Percentiles rank a stretch among this genome's conserved stretches.
These are phyloP conservation scores for Holocentrus rufus DNA, from an alignment of 2,797 vertebrate species.

Conservation along the genomic window DNA sequence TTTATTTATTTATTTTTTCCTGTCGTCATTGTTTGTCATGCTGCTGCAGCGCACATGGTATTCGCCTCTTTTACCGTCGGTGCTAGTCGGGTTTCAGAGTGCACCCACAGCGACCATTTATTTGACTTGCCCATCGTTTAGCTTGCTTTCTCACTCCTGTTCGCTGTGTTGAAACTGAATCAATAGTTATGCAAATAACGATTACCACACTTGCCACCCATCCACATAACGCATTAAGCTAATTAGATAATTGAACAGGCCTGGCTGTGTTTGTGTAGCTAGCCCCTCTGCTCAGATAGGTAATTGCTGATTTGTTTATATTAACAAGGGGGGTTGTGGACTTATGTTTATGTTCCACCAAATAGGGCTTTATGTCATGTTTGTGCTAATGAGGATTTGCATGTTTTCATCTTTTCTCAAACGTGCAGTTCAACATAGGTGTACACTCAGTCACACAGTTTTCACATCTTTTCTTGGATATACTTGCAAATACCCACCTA, in stretches of 20 bases:
- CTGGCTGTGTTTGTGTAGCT: slow-evolving; percentile 10
- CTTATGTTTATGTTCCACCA: neutral
- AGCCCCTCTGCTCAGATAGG: neutral
- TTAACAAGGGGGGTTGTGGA: neutral
- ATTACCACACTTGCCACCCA: neutral
- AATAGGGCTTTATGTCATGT: neutral
- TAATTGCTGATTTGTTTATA: neutral
- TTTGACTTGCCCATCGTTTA: slow-evolving; percentile 23
- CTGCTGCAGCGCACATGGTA: too few relatives aligned
- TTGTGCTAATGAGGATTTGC: neutral
- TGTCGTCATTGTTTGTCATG: too few relatives aligned
- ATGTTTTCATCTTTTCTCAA: slow-evolving; percentile 7
- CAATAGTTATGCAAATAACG: slow-evolving; percentile 34
- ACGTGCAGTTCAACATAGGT: neutral
- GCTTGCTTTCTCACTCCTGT: slow-evolving; percentile 11
- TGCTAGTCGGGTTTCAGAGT: too few relatives aligned
- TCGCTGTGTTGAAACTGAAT: slow-evolving; percentile 13
- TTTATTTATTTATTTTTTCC: too few relatives aligned
- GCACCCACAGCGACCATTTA: neutral
- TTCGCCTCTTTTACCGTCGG: too few relatives aligned
- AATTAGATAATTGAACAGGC: slow-evolving; percentile 17
- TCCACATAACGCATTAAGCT: slow-evolving; percentile 28
- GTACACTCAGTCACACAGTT: neutral
- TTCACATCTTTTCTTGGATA: slow-evolving; percentile 18
- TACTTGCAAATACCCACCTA: neutral